phyloP scores from a whole-genome alignment of 2,888 invertebrate genomes.

The Agapetus fuscipes region DNA sequence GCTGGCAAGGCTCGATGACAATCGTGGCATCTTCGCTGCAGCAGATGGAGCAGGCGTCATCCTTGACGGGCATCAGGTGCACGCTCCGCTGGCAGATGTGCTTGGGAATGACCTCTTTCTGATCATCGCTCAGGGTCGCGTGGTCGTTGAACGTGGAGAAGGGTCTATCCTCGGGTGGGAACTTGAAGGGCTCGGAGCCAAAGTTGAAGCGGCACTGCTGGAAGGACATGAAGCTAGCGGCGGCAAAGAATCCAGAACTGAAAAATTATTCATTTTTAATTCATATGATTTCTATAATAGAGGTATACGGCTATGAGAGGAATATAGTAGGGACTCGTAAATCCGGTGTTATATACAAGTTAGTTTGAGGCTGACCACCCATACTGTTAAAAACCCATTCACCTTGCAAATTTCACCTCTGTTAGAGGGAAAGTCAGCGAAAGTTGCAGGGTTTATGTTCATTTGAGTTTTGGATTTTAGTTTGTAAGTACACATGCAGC shows the following conservation, averaged over 20 bases:
- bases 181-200: conserved; percentile 68
- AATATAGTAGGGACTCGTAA: too few species aligned
- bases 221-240: conserved; percentile 94
- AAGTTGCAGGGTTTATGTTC: too few species aligned
- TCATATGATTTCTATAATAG: too few species aligned
- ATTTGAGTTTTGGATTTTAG: too few species aligned
- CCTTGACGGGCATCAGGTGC: neutral
- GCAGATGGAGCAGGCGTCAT: neutral
- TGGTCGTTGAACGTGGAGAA: conserved; percentile 70
- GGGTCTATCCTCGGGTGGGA: conserved; percentile 55
- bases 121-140: conserved; percentile 63
- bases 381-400: too few species aligned
- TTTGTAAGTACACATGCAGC: too few species aligned
- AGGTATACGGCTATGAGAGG: too few species aligned
- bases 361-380: too few species aligned
- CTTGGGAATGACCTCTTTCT: conserved; percentile 43
- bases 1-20: neutral
- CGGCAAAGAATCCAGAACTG: conserved; percentile 85
- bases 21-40: neutral
- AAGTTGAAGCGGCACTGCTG: conserved; percentile 93
- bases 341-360: too few species aligned
- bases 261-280: too few species aligned
- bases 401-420: too few species aligned
- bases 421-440: too few species aligned
- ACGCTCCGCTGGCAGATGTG: neutral